Evolutionary conservation across 1,140 invertebrate genomes (phyloP), one percentile per base, ranked within the genome.

Genomic region (Pseudomyrmex pallidus): DNA sequence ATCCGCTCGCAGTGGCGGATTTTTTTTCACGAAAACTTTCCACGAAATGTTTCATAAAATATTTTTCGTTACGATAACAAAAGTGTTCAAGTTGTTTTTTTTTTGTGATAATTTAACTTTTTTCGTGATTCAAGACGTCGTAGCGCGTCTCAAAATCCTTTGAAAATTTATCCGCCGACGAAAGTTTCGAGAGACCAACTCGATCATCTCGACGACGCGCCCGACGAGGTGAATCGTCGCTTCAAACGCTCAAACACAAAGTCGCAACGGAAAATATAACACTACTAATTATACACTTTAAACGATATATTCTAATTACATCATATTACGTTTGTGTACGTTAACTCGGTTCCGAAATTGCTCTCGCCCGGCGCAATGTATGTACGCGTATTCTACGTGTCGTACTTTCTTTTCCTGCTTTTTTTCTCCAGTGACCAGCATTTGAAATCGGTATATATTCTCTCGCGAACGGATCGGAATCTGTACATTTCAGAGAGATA

Each of bases 311-410:
- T 10, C 66, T 82, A 85, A 87, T 85, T 82, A 80, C 70, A 87
- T 85, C 86, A 78, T 78, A 82, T 66, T 74, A 86, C 85, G 82
- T 84, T 88, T 85, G 82, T 86, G 70, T 86, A 88, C 86, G 73
- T 66, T 57, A 77, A 87, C 52, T 76, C 74, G 70, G 64, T 80
- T 72, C 12, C 74, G 61, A 80, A 80, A 80, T 84, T 52, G 57
- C 57, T 74, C 61, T 68, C 76, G 67, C 61, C 50, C 54, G 67
- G 66, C 56, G 66, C 54, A 35, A 35, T 35, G 35, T 35, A 52
- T 83, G 59, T 74, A 68, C 54, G 66, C 67, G 15, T 74, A 22
- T 83, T n/a, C 63, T 67, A 72, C 20, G 57, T 84, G 52, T 64
- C 35, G 44, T 82, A 68, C 54, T 54, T 59, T 7, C 76, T 70